Evolutionary conservation across 2,797 vertebrate species (phyloP).

Genomic region (Buphagus erythrorhynchus): DNA sequence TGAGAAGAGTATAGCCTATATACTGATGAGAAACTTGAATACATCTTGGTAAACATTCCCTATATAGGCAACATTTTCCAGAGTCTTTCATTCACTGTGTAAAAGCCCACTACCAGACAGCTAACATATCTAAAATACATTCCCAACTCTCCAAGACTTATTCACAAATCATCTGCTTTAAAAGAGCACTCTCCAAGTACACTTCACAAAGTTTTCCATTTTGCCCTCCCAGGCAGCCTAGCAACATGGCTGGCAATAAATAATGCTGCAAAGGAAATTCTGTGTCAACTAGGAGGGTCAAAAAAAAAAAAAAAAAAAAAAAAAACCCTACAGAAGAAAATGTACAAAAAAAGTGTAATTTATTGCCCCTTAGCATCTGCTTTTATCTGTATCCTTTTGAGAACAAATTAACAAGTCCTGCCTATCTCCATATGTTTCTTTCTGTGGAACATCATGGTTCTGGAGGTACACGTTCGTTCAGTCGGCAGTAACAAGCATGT

Average conservation of each 20-base stretch:
- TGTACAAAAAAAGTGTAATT: conserved; percentile 49
- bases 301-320: not conserved
- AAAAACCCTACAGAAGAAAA: conserved; percentile 45
- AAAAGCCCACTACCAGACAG: not conserved
- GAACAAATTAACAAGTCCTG: conserved; percentile 69
- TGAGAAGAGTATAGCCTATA: not conserved
- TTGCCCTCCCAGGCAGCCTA: conserved; percentile 44
- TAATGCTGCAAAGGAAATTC: conserved; percentile 62
- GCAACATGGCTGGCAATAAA: conserved; percentile 53
- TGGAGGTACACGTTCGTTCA: not conserved
- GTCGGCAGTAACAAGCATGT: not conserved
- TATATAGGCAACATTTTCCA: conserved; percentile 35
- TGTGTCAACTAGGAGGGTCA: conserved; percentile 28
- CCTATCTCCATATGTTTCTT: conserved; percentile 30
- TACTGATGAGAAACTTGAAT: not conserved
- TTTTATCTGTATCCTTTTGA: conserved; percentile 66
- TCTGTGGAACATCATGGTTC: conserved; percentile 9
- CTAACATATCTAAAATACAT: not conserved
- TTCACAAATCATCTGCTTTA: not conserved
- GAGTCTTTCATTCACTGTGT: not conserved
- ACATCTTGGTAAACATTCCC: not conserved
- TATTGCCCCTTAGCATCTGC: conserved; percentile 65
- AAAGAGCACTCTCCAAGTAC: not conserved
- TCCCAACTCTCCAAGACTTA: not conserved
- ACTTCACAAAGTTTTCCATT: conserved; percentile 42